Evolutionary conservation across 2,888 invertebrate species (phyloP), one percentile per base, ranked within the genome.

Genomic region (Melangyna quadrimaculata): DNA sequence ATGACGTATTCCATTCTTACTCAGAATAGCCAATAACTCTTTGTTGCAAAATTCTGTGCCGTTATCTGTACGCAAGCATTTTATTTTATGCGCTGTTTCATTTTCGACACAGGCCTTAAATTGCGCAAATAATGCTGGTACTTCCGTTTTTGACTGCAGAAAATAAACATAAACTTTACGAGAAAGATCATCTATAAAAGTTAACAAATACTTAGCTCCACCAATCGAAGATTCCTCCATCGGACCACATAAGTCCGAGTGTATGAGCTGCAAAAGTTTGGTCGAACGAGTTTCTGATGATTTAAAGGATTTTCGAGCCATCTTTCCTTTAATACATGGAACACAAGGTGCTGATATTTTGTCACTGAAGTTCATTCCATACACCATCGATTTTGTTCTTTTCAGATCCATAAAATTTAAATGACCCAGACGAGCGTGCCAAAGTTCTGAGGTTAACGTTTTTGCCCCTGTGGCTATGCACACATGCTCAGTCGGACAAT

Each of bases 181-280:
- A n/a, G n/a, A n/a, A n/a, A n/a, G n/a, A n/a, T n/a, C n/a, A n/a
- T n/a, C n/a, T n/a, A n/a, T n/a, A n/a, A n/a, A n/a, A n/a, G n/a
- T 82, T 74, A 90, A 89, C 19, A 91, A 77, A 87, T 92, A 91
- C 69, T 86, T 89, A 2, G 88, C 87, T 14, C 90, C 89, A 7
- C 90, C 90, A 8, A 89, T 71, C 1, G 91, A 92, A 14, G 59
- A 17, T 3, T 73, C 82, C 72, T 90, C 89, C 90, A 91, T 90
- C 19, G 90, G 89, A 48, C 91, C 91, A 84, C 90, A 90, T 7
- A 91, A 61, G 80, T 91, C 91, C 5, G 89, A 75, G 72, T 91
- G 91, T 2, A 92, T 61, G 22, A 90, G 27, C 29, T 91, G 89
- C 35, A 91, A 79, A 63, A 88, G 24, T 40, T 74, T 63, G 19